Percentiles rank a stretch among this genome's conserved stretches.
Conservation (phyloP, 1,140 invertebrate species). For the Drosophila quadrilineata region DNA sequence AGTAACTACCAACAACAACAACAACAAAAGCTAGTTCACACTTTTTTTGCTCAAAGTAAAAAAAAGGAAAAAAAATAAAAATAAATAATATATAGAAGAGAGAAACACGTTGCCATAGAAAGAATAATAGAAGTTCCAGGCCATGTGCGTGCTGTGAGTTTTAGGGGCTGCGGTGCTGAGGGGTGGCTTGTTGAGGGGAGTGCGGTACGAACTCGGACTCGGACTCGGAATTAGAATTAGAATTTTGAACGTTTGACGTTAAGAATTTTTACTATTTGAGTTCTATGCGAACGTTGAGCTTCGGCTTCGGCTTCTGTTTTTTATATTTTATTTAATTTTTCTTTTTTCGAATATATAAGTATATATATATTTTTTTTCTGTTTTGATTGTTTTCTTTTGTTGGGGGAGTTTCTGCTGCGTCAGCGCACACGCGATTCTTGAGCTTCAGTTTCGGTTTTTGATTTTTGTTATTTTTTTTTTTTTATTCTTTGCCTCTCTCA, state of each 20-base stretch:
- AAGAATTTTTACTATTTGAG: slow-evolving; percentile 37
- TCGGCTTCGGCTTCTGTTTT: slow-evolving; percentile 1
- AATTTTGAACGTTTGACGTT: slow-evolving; percentile 12
- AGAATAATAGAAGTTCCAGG: slow-evolving; percentile 23
- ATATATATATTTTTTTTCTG: slow-evolving; percentile 1
- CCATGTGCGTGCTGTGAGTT: slow-evolving; percentile 55
- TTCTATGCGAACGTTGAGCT: slow-evolving; percentile 1
- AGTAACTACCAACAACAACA: slow-evolving; percentile 41
- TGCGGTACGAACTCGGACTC: neutral
- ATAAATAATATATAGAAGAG: too few species aligned
- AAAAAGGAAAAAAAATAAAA: slow-evolving; percentile 14
- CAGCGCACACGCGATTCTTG: slow-evolving; percentile 59
- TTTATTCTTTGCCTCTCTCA: too few species aligned
- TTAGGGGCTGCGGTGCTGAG: too few species aligned
- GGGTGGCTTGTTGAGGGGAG: too few species aligned
- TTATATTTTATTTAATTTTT: neutral
- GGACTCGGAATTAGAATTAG: slow-evolving; percentile 5
- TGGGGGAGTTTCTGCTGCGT: slow-evolving; percentile 62
- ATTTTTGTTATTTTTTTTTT: slow-evolving; percentile 28
- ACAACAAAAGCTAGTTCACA: slow-evolving; percentile 59
- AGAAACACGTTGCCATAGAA: slow-evolving; percentile 17
- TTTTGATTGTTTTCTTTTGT: neutral
- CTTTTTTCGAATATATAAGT: neutral
- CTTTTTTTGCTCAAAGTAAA: slow-evolving; percentile 40
- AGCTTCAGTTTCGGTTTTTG: slow-evolving; percentile 20